phyloP scores from a whole-genome alignment of 2,113 vertebrate genomes.

The Leptobrachium ailaonicum region DNA sequence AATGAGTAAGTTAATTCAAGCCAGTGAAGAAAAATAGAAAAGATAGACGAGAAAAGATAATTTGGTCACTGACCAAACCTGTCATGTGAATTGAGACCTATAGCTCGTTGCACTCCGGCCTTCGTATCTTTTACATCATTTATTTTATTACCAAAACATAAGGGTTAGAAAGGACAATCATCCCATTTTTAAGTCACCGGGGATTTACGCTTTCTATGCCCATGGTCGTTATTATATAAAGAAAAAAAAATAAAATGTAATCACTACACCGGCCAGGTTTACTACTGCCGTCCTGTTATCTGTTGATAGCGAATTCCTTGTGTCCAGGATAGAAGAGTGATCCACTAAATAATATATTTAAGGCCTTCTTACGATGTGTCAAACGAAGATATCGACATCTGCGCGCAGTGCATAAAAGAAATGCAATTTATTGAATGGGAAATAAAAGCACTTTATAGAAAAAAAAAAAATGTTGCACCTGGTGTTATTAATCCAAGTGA shows the following conservation, averaged over 20 bases:
- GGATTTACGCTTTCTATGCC: conserved; percentile 8
- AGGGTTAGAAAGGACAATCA: conserved; percentile 23
- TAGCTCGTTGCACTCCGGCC: not conserved
- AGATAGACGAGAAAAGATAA: not conserved
- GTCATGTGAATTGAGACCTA: conserved; percentile 8
- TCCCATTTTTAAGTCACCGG: not conserved
- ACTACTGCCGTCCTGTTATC: not conserved
- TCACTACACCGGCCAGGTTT: not conserved
- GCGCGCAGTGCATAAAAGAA: not conserved
- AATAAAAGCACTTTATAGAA: not conserved
- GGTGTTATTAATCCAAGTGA: not conserved
- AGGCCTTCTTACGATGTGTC: not conserved
- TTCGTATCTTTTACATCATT: conserved; percentile 28
- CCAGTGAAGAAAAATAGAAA: not conserved
- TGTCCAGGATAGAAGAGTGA: too few relatives aligned
- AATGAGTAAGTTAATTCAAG: not conserved
- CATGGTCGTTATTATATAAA: conserved; percentile 1
- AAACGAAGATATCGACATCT: not conserved
- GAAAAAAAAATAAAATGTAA: too few relatives aligned
- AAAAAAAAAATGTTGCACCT: not conserved
- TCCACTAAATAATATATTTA: not conserved
- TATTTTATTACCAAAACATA: conserved; percentile 32
- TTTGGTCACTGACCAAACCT: conserved; percentile 23
- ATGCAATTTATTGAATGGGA: not conserved
- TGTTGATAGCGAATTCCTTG: not conserved